Base-by-base conservation (phyloP, 2,888 invertebrate species). In the Acanthosepion esculentum region DNA sequence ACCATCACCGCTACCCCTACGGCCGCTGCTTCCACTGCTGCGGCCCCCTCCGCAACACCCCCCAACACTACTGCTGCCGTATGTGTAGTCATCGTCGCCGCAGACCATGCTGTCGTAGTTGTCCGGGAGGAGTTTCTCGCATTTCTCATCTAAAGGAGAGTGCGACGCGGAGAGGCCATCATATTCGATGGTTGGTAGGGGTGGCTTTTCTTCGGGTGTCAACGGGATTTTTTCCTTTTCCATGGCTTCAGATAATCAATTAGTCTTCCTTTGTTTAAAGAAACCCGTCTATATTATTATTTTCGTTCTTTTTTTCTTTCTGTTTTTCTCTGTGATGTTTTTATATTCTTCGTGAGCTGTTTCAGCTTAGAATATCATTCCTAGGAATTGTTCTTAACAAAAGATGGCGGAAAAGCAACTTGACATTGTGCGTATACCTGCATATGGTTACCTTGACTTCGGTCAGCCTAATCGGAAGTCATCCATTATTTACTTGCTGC, bases 71-170 rank as follows among this genome's bases (percentile, higher is more conserved):
- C 50, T 53, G n/a, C n/a, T 78, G 12, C n/a, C 78, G n/a, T 78
- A 78, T 3, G 78, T 78, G n/a, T 78, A 78, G n/a, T 78, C 78
- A 18, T 93, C 93, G 5, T 93, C 93, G 48, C 20, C 29, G 29
- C 93, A 93, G 48, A 53, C 93, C 93, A 53, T 33, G 15, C 53
- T 53, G n/a, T 93, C 93, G 50, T 93, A 93, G 53, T 93, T 53
- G 18, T 93, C 93, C 93, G 93, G 93, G n/a, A 93, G 93, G n/a
- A 93, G 93, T 29, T 93, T 93, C 48, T 93, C 93, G 53, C 93
- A 50, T 50, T 93, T 93, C 29, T 93, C 93, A 10, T 93, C 93
- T 12, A 93, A 26, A 20, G 93, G 93, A n/a, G 53, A 53, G 41
- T n/a, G 48, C 20, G 93, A 93, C 29, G 53, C 18, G 0, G 93